phyloP scores from a whole-genome alignment of 2,797 vertebrate genomes.

The Cossypha caffra region DNA sequence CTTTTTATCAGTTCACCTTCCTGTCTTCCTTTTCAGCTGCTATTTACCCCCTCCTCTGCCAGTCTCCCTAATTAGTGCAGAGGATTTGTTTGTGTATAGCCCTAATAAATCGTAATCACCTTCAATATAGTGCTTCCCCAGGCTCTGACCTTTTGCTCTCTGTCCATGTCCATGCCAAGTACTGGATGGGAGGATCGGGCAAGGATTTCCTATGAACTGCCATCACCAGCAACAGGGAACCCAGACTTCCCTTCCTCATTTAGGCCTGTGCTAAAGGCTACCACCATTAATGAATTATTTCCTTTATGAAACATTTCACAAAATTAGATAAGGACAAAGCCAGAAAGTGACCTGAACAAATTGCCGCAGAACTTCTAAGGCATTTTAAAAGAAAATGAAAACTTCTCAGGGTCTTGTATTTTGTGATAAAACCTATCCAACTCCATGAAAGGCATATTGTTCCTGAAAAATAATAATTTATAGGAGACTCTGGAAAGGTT shows the following conservation, averaged over 20 bases:
- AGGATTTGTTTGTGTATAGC: slow-evolving; percentile 14
- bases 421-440: background rate
- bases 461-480: background rate
- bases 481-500: background rate
- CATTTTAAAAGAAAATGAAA: background rate
- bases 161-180: background rate
- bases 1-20: background rate
- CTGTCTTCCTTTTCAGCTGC: slow-evolving; percentile 3
- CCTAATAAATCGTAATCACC: slow-evolving; percentile 48
- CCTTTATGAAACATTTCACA: slow-evolving; percentile 18
- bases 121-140: background rate
- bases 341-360: background rate
- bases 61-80: slow-evolving; percentile 27
- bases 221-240: background rate
- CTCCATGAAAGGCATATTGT: background rate
- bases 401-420: background rate
- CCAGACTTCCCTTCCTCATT: background rate
- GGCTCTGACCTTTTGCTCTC: background rate
- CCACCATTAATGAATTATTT: slow-evolving; percentile 16
- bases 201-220: slow-evolving; percentile 39
- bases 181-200: background rate
- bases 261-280: background rate
- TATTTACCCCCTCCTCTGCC: background rate
- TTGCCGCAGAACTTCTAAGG: background rate
- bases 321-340: background rate